Base-by-base conservation (phyloP, 2,113 vertebrate species). In the Actenoides lindsayi region DNA sequence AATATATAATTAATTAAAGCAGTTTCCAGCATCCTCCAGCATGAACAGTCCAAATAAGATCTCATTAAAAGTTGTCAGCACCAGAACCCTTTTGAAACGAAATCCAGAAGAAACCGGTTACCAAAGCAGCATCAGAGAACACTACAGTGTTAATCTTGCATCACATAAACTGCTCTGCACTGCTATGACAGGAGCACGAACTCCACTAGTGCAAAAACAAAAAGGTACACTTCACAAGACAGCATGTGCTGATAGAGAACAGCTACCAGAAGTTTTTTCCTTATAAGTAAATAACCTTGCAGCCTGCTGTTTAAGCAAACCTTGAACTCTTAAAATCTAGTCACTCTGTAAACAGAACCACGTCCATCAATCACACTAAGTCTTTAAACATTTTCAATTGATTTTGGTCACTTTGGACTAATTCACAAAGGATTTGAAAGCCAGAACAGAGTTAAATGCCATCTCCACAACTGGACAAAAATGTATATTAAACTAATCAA, bases 381-480 rank as follows among this genome's bases (percentile, higher is more conserved):
- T 48, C 69, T 94, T 92, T 30, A 75, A 83, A 93, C 21, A 2
- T 69, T 79, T 96, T 89, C 86, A 76, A 81, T 92, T 87, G 81
- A 96, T 96, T 92, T 91, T 68, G 57, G 77, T 69, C 89, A 59
- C 86, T 91, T 78, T 71, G 84, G 74, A 78, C 57, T 91, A 89
- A 96, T 65, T 87, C 87, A 81, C 48, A 75, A 89, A 87, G 78
- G 89, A 91, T 57, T 65, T 0, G 0, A 87, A 95, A 95, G 65
- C 50, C 73, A 93, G 48, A 71, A 11, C 37, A 54, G 53, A 62
- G 57, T 39, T 82, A 89, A 94, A 92, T 76, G 44, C 24, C 31
- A 65, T 76, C 44, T 76, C 81, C n/a, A 65, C 0, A 6, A 82
- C 0, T 69, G 41, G 35, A 93, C 95, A 92, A 87, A 89, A 95